Conservation (phyloP, 2,113 vertebrate genomes). For the Oenanthe oenanthe region DNA sequence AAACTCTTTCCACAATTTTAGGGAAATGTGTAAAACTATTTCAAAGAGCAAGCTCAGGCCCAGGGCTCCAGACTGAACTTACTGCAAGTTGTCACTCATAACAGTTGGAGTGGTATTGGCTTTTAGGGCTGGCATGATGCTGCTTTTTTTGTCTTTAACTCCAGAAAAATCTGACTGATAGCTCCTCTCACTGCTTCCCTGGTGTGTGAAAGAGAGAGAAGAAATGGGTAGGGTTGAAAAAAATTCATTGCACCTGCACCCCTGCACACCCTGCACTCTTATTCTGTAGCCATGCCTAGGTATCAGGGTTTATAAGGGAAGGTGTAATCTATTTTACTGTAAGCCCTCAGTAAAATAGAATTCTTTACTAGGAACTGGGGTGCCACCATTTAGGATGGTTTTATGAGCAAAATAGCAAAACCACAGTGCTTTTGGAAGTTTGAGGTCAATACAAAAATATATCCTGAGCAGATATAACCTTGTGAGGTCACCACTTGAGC, state of each 20-base stretch:
- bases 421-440: accelerated
- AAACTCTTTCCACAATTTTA: neutral
- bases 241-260: neutral
- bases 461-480: neutral
- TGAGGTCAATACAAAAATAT: neutral
- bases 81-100: neutral
- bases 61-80: neutral
- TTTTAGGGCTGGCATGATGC: neutral
- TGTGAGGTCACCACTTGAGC: neutral
- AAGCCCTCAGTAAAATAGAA: neutral
- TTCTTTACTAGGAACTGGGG: neutral
- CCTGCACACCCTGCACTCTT: neutral
- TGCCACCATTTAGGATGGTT: neutral
- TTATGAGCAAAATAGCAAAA: neutral
- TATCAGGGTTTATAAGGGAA: neutral
- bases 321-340: neutral
- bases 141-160: neutral
- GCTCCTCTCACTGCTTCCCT: neutral
- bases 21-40: neutral
- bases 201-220: neutral
- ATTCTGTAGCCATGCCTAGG: neutral
- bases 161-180: neutral
- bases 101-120: neutral
- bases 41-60: neutral
- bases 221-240: neutral